Conservation (phyloP, 2,797 vertebrate species). For the Numenius phaeopus region DNA sequence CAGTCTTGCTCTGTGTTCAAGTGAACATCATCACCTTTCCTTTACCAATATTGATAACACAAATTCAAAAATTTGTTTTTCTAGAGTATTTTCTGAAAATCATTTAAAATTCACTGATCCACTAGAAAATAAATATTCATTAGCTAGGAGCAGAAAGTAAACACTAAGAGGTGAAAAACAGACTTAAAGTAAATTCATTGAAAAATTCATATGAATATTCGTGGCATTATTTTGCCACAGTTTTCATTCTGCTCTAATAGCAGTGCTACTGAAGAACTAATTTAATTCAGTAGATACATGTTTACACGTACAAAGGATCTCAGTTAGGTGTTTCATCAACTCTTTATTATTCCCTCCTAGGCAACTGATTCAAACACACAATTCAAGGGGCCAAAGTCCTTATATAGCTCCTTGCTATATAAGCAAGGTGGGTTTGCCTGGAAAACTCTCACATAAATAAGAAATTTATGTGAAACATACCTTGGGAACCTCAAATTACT, state of each 20-base stretch:
- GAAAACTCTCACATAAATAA: neutral
- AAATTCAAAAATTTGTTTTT: neutral
- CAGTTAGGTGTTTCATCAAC: neutral
- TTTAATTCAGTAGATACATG: neutral
- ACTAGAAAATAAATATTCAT: neutral
- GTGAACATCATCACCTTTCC: neutral
- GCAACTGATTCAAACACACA: neutral
- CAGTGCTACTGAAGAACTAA: slow-evolving; percentile 23
- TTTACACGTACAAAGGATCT: neutral
- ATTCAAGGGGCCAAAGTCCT: neutral
- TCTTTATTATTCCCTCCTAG: neutral
- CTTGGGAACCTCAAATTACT: neutral
- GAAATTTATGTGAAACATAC: neutral
- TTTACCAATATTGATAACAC: neutral
- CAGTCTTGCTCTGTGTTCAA: neutral
- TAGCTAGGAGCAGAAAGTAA: slow-evolving; percentile 15
- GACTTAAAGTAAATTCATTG: neutral
- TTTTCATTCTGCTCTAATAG: slow-evolving; percentile 3
- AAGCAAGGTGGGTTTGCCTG: neutral
- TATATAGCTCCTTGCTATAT: neutral
- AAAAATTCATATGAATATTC: slow-evolving; percentile 49
- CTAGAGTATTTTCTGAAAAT: neutral
- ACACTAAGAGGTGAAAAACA: neutral
- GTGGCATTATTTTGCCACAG: neutral
- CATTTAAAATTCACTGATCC: neutral